Evolutionary conservation across 2,888 invertebrate genomes (phyloP).

Genomic region (Temnothorax ravouxi): DNA sequence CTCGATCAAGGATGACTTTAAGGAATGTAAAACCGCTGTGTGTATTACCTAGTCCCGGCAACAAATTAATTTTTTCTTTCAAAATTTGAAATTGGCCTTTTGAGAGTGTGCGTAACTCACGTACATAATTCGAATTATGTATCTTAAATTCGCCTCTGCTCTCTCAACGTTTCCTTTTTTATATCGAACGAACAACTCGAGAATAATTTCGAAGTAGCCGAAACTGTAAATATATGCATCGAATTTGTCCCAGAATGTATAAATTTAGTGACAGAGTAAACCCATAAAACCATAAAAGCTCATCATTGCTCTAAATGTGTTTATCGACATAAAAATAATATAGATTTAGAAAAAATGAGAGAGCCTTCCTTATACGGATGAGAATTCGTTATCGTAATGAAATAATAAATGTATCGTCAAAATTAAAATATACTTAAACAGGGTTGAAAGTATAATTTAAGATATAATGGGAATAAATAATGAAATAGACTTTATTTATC

Average conservation of each 20-base stretch:
- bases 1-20: neutral
- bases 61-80: neutral
- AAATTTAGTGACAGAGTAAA: neutral
- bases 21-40: neutral
- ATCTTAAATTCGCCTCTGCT: slow-evolving; percentile 1
- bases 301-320: neutral
- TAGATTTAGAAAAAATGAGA: slow-evolving; percentile 22
- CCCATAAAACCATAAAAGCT: neutral
- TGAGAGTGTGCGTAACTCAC: neutral
- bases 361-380: neutral
- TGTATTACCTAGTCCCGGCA: neutral
- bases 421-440: slow-evolving; percentile 20
- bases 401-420: slow-evolving; percentile 10
- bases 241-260: neutral
- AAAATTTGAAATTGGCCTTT: neutral
- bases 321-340: slow-evolving; percentile 24
- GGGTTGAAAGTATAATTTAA: slow-evolving; percentile 22
- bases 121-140: neutral
- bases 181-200: neutral
- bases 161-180: neutral
- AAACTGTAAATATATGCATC: slow-evolving; percentile 32
- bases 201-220: slow-evolving; percentile 21
- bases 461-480: slow-evolving; percentile 22
- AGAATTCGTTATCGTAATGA: slow-evolving; percentile 11
- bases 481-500: slow-evolving; percentile 26